These are phyloP conservation scores for Myzus persicae DNA, from an alignment of 1,140 invertebrate genomes.

Conservation along the genomic window DNA sequence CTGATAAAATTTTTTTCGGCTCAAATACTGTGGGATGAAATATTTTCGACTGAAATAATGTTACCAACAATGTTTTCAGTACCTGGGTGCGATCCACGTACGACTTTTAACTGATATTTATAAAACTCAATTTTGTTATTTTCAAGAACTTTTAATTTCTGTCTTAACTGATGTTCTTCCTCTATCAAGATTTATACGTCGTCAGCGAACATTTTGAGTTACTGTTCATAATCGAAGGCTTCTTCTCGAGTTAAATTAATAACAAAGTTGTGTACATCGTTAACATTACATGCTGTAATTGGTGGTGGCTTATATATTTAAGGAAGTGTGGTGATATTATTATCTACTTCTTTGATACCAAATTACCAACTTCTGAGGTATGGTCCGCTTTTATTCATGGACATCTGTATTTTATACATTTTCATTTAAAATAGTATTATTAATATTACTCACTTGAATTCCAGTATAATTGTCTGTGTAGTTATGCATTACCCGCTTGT, in stretches of 20 bases:
- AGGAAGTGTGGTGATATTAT: background rate
- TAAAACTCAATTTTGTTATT: too few relatives aligned
- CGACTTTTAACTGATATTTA: too few relatives aligned
- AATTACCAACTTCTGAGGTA: background rate
- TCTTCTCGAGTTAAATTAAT: background rate
- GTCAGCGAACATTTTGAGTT: background rate
- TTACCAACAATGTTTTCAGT: too few relatives aligned
- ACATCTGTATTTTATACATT: background rate
- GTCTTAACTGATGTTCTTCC: too few relatives aligned
- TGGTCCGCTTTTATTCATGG: conserved; percentile 61
- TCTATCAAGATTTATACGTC: too few relatives aligned
- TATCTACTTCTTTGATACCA: background rate
- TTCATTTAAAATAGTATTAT: background rate
- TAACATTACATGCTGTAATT: conserved; percentile 24
- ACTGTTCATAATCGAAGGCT: background rate
- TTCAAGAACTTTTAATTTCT: too few relatives aligned
- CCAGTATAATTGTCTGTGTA: background rate
- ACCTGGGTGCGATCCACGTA: too few relatives aligned
- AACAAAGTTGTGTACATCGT: background rate
- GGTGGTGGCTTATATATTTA: conserved; percentile 30
- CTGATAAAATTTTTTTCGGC: too few relatives aligned
- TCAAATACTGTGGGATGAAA: too few relatives aligned
- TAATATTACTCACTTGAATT: background rate
- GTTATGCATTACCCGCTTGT: background rate
- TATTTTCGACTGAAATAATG: too few relatives aligned